Base-by-base conservation (phyloP, 2,113 vertebrate species). In the Pelusios castaneus region DNA sequence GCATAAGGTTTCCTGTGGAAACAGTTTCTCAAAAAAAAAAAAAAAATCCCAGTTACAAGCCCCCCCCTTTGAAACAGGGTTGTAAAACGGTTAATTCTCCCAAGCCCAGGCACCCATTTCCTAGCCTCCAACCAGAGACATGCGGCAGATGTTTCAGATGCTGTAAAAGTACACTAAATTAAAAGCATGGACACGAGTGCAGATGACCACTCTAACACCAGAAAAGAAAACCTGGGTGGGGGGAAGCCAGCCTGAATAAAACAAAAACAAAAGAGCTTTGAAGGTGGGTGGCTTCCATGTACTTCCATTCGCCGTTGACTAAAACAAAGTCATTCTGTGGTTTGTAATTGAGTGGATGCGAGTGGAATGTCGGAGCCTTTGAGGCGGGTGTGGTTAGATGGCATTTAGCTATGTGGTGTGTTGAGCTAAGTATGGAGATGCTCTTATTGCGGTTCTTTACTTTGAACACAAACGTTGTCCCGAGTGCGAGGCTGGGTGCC, bases 321-420 rank as follows among this genome's bases (percentile, higher is more conserved):
- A 80, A 89, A 96, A 97, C 95, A 97, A 97, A 98, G 97, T 91
- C 70, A 45, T 89, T 91, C 95, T 97, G 97, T 97, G 98, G 97
- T 97, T 97, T 97, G 97, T 96, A 98, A 97, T 95, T 96, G 97
- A 97, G 97, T 80, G 78, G 97, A 95, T 97, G 97, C 94, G 94
- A 95, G 82, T 95, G 96, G 96, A 97, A 96, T 85, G 82, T 45
- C 95, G 31, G 94, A 96, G 94, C 96, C 97, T 97, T 98, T 96
- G 97, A 97, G 97, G 90, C 88, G 96, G 98, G 96, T 97, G 97
- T 97, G 98, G 97, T 97, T 96, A 93, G 88, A 93, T 5, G 94
- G 96, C 95, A 91, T 98, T 97, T 82, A 96, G 97, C 96, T 97
- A 91, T 96, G 96, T 97, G 96, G 96, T 82, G 89, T 93, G 90